These are phyloP conservation scores for Actinemys pallida DNA, from an alignment of 2,113 vertebrate species.

Conservation along the genomic window DNA sequence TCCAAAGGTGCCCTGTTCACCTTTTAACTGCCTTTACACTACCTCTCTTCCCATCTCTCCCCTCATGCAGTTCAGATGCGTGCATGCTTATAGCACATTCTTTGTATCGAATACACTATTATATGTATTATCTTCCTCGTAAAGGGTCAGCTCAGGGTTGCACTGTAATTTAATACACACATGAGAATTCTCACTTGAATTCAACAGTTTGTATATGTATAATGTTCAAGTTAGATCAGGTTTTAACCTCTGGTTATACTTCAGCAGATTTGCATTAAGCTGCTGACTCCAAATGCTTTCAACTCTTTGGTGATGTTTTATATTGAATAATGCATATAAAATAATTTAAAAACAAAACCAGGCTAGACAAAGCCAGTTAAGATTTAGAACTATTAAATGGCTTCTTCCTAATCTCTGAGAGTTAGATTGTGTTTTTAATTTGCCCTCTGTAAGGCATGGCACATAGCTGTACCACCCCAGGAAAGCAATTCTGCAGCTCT, in stretches of 20 bases:
- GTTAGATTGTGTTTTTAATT: neutral
- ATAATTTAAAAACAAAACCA: neutral
- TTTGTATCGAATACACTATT: conserved; percentile 70
- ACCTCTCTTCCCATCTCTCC: conserved; percentile 3
- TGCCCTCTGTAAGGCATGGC: neutral
- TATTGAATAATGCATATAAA: conserved; percentile 11
- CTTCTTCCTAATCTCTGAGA: neutral
- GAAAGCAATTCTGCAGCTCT: neutral
- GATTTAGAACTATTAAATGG: neutral
- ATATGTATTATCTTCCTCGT: conserved; percentile 68
- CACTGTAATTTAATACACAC: conserved; percentile 74
- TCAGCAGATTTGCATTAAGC: conserved; percentile 44
- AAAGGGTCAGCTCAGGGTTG: conserved; percentile 76
- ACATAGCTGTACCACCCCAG: neutral
- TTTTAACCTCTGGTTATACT: conserved; percentile 51
- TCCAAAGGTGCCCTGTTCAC: neutral
- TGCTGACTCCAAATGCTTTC: conserved; percentile 39
- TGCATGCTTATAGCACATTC: conserved; percentile 48
- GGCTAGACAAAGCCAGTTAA: conserved; percentile 17
- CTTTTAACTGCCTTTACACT: neutral
- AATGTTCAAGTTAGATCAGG: conserved; percentile 16
- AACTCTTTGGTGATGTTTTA: conserved; percentile 7
- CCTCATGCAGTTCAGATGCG: conserved; percentile 40
- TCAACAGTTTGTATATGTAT: conserved; percentile 57
- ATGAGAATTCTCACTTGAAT: conserved; percentile 56